Conservation (phyloP, 2,797 vertebrate genomes). For the Neomorphus geoffroyi region DNA sequence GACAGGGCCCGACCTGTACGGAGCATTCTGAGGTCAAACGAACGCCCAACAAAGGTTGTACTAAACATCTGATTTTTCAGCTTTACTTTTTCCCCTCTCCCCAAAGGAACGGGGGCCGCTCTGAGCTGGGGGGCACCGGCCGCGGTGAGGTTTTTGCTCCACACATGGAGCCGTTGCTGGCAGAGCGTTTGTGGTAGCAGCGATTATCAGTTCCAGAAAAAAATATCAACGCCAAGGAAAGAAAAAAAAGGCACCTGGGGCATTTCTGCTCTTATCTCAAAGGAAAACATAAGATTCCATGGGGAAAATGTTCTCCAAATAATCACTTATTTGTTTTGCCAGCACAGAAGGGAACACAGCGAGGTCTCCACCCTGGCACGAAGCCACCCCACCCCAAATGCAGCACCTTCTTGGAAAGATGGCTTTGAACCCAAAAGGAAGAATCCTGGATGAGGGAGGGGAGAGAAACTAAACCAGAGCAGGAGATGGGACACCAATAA, state of each 20-base stretch:
- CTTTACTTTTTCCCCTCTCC: no score
- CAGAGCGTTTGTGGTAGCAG: rapidly evolving
- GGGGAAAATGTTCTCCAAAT: rapidly evolving
- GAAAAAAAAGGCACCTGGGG: not conserved
- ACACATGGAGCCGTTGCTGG: rapidly evolving
- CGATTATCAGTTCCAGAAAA: rapidly evolving
- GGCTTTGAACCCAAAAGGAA: rapidly evolving
- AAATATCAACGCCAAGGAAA: not conserved
- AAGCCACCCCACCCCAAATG: rapidly evolving
- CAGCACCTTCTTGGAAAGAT: rapidly evolving
- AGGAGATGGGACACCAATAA: not conserved
- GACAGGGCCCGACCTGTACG: rapidly evolving
- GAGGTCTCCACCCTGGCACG: rapidly evolving
- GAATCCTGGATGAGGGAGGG: rapidly evolving
- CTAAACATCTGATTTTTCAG: not conserved
- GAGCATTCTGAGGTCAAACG: not conserved
- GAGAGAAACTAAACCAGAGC: rapidly evolving
- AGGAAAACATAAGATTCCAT: rapidly evolving
- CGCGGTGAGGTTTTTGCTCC: rapidly evolving
- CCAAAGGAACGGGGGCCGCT: not conserved
- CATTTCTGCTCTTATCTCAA: not conserved
- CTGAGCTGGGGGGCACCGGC: no score
- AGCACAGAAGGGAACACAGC: not conserved
- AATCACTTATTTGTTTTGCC: not conserved
- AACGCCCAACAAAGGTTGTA: rapidly evolving